Conservation (phyloP, 2,888 invertebrate species). For the Eulithis testata region DNA sequence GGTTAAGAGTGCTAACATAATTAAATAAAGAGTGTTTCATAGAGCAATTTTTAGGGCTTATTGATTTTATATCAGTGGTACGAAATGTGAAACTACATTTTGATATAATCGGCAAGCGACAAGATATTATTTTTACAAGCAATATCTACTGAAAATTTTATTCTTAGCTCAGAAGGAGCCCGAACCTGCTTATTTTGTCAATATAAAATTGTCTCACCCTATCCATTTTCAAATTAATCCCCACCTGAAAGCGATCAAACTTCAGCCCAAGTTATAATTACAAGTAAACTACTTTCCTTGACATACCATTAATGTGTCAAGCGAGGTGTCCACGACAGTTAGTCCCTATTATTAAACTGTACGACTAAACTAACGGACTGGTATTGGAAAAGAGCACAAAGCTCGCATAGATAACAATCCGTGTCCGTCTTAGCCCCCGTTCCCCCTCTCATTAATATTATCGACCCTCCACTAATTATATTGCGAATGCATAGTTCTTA, state of each 20-base stretch:
- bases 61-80: too few relatives aligned
- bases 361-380: slow-evolving; percentile 80
- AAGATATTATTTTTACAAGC: too few relatives aligned
- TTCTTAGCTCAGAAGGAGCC: too few relatives aligned
- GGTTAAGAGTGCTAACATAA: too few relatives aligned
- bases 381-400: slow-evolving; percentile 78
- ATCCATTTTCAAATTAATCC: slow-evolving; percentile 33
- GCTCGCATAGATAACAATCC: slow-evolving; percentile 81
- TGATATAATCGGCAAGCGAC: too few relatives aligned
- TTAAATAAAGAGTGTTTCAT: too few relatives aligned
- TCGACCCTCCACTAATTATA: slow-evolving; percentile 84
- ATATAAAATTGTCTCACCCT: slow-evolving; percentile 10
- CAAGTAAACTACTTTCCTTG: slow-evolving; percentile 67
- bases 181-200: background rate
- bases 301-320: slow-evolving; percentile 76
- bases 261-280: slow-evolving; percentile 77
- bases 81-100: too few relatives aligned
- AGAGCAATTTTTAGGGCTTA: too few relatives aligned
- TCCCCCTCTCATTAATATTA: slow-evolving; percentile 84
- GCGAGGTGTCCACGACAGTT: slow-evolving; percentile 76
- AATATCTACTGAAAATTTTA: too few relatives aligned
- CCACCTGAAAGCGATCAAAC: slow-evolving; percentile 43
- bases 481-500: slow-evolving; percentile 75
- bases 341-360: slow-evolving; percentile 80
- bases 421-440: slow-evolving; percentile 61